These are phyloP conservation scores for Mylabris sibirica DNA, from an alignment of 2,888 invertebrate genomes.

Conservation along the genomic window DNA sequence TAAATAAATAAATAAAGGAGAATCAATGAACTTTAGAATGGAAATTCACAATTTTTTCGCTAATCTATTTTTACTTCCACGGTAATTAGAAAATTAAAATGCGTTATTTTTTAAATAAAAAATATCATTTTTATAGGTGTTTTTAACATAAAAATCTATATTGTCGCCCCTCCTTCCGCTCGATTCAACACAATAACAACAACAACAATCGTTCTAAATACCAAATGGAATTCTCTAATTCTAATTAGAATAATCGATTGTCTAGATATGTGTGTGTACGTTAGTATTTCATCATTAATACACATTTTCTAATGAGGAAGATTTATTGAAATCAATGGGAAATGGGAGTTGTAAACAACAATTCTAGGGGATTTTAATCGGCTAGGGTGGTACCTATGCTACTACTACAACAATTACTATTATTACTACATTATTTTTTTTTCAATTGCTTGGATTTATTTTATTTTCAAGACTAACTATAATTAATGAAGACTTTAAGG, in stretches of 20 bases:
- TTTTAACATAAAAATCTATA: too few species aligned
- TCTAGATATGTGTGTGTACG: too few species aligned
- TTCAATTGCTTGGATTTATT: neutral
- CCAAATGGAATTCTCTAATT: too few species aligned
- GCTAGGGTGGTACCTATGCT: neutral
- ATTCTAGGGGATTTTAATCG: slow-evolving; percentile 7
- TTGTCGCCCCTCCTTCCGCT: too few species aligned
- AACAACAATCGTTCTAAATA: neutral
- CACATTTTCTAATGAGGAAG: neutral
- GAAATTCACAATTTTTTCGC: neutral
- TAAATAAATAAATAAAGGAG: neutral
- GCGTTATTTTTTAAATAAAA: too few species aligned
- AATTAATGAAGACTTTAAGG: too few species aligned
- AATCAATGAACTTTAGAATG: neutral
- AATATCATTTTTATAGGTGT: too few species aligned
- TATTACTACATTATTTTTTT: neutral
- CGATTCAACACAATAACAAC: neutral
- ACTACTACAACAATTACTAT: neutral
- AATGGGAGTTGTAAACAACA: neutral
- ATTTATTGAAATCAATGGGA: neutral
- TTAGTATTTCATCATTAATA: neutral
- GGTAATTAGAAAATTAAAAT: too few species aligned
- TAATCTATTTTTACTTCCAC: too few species aligned
- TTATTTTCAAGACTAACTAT: neutral
- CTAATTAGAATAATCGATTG: too few species aligned